phyloP scores from a whole-genome alignment of 2,797 vertebrate species.

The Florisuga fusca region DNA sequence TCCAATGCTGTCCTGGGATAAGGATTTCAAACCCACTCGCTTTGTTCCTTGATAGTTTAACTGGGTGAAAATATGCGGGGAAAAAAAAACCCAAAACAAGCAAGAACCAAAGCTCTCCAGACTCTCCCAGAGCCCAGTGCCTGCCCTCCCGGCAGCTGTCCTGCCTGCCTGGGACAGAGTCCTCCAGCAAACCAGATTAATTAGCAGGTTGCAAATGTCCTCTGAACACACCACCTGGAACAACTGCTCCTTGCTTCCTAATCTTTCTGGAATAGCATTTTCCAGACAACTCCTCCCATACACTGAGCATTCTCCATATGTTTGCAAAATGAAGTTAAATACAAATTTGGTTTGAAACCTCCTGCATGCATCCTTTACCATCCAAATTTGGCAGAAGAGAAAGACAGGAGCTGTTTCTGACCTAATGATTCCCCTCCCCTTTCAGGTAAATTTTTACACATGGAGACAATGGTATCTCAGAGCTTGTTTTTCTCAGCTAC shows the following conservation, averaged over 20 bases:
- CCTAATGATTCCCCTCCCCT: not conserved
- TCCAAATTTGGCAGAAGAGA: not conserved
- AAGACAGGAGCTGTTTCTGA: not conserved
- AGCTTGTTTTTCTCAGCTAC: not conserved
- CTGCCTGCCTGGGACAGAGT: not conserved
- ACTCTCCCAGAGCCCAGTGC: not conserved
- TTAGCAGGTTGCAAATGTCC: not conserved
- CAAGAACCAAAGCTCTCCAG: not conserved
- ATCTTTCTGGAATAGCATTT: not conserved
- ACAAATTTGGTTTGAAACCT: not conserved
- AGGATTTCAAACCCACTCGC: not conserved
- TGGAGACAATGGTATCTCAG: not conserved
- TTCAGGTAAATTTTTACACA: not conserved
- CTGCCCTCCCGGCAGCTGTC: not conserved
- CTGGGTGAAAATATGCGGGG: not conserved
- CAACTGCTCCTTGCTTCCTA: not conserved
- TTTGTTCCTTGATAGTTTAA: not conserved
- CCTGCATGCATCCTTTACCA: not conserved
- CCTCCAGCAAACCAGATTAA: not conserved
- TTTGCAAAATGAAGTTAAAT: constrained; percentile 16
- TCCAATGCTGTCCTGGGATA: not conserved
- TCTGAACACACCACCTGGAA: not conserved
- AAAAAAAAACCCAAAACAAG: not conserved
- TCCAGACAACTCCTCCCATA: not conserved
- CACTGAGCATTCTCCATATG: not conserved